Evolutionary conservation across 2,797 vertebrate species (phyloP), one percentile per base, ranked within the genome.

Genomic region (Eospalax fontanierii): DNA sequence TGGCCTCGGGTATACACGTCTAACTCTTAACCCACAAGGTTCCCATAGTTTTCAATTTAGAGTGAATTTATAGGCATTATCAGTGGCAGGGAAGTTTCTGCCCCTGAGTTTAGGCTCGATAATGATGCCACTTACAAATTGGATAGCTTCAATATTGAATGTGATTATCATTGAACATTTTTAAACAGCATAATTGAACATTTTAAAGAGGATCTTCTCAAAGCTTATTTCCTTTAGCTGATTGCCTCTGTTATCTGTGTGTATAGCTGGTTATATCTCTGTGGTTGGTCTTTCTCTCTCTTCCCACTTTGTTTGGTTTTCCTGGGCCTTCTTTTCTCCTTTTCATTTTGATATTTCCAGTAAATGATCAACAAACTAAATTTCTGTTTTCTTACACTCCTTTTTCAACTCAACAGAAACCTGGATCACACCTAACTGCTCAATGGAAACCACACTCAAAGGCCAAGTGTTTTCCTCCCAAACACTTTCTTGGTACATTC

Each of bases 31-130:
- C 74, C 85, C 54, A 30, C 4, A 43, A 78, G 38, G n/a, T 79
- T 91, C 73, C 87, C 75, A 46, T 95, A 57, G 74, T 88, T 88
- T 43, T 75, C 30, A 73, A 73, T 63, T 19, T 94, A 66, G n/a
- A 76, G 21, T 79, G 21, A 24, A 54, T 91, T 95, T 83, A 87
- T 63, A 71, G 24, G 30, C 28, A 30, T 76, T 92, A 11, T 65
- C 61, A 85, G 22, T 3, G 15, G 73, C 84, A 68, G 14, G 2
- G 40, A 30, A 43, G 3, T 50, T 59, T 87, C 86, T 87, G 35
- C 7, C 28, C 50, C 82, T n/a, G 46, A 59, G 15, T 70, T 61
- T 66, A 81, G 38, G 46, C 76, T 78, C n/a, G 28, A 8, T 2
- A 24, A 93, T 68, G 24, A 81, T 57, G 10, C 50, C 35, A 65